Conservation (phyloP, 2,113 vertebrate species). For the Microtus ochrogaster region DNA sequence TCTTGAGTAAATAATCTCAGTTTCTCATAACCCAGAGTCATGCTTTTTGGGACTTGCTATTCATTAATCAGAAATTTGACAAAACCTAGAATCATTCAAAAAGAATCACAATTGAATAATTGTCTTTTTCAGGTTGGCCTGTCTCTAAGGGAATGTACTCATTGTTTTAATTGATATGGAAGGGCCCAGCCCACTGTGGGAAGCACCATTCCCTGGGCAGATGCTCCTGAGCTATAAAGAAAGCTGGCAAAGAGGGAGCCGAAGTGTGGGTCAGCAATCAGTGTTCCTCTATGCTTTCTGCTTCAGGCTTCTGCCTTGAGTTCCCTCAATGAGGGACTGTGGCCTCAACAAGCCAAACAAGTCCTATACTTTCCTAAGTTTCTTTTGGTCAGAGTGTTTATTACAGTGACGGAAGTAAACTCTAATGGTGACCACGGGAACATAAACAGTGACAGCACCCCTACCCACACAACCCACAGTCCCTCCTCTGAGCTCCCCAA, state of each 20-base stretch:
- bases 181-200: not conserved
- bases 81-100: not conserved
- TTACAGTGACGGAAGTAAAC: not conserved
- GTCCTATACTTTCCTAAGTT: too few relatives aligned
- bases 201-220: not conserved
- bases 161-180: not conserved
- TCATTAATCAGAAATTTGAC: not conserved
- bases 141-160: too few relatives aligned
- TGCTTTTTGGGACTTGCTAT: constrained; percentile 10
- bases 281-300: not conserved
- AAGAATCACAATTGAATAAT: too few relatives aligned
- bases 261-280: too few relatives aligned
- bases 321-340: not conserved
- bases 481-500: not conserved
- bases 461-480: not conserved
- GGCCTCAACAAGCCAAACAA: too few relatives aligned
- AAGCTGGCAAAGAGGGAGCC: not conserved
- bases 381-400: not conserved
- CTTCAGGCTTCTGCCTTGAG: not conserved
- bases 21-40: not conserved
- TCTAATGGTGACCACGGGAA: not conserved
- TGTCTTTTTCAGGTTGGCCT: not conserved
- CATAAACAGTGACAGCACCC: not conserved
- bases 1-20: constrained; percentile 1
- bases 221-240: not conserved